Evolutionary conservation across 2,113 vertebrate species (phyloP).

Genomic region (Podarcis muralis): DNA sequence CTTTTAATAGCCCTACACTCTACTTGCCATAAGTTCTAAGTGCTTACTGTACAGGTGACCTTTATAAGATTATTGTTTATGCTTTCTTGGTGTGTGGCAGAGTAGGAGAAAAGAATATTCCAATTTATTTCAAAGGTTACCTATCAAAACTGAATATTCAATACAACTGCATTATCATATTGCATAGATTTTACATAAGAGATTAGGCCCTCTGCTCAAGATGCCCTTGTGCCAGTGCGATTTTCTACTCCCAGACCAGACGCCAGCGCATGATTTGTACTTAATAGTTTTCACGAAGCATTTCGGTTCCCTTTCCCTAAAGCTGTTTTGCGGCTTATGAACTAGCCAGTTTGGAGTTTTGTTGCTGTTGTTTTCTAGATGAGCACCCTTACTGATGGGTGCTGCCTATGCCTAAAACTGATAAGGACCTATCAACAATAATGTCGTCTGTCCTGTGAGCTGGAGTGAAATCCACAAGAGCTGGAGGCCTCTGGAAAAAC

Average conservation of each 20-base stretch:
- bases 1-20: conserved; percentile 56
- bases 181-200: conserved; percentile 66
- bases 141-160: conserved; percentile 78
- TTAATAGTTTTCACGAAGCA: background rate
- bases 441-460: background rate
- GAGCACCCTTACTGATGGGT: background rate
- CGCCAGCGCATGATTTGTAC: background rate
- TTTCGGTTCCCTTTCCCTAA: background rate
- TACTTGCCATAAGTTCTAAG: conserved; percentile 57
- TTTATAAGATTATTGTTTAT: conserved; percentile 82
- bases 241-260: conserved; percentile 29
- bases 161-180: conserved; percentile 73
- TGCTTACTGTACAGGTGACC: conserved; percentile 73
- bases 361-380: background rate
- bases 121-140: conserved; percentile 88
- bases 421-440: background rate
- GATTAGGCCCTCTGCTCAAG: conserved; percentile 45
- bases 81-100: conserved; percentile 66
- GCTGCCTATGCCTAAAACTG: background rate
- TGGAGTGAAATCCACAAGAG: background rate
- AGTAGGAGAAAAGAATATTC: conserved; percentile 76
- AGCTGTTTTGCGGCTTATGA: background rate
- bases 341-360: background rate
- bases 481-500: background rate
- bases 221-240: conserved; percentile 51